phyloP scores from a whole-genome alignment of 2,888 invertebrate genomes.

The Campoletis raptor region DNA sequence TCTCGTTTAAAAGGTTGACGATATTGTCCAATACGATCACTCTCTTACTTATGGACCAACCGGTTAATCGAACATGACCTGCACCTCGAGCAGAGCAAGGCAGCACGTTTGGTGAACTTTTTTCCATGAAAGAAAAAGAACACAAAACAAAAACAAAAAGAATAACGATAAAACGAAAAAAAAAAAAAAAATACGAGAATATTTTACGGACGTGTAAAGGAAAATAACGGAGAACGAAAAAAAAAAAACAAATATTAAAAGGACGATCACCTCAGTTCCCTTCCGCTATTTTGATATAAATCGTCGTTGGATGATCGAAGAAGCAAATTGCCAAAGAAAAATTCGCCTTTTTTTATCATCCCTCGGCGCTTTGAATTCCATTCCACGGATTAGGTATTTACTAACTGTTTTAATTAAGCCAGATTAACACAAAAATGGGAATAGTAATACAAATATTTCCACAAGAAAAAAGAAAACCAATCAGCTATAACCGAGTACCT shows the following conservation, averaged over 20 bases:
- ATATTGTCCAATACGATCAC: constrained; percentile 71
- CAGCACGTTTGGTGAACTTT: constrained; percentile 71
- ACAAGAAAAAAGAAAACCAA: constrained; percentile 29
- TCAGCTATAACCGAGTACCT: constrained; percentile 62
- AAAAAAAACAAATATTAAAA: constrained; percentile 57
- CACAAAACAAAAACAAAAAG: constrained; percentile 40
- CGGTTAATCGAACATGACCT: constrained; percentile 74
- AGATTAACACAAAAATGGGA: constrained; percentile 42
- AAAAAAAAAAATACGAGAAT: constrained; percentile 39
- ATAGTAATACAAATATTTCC: constrained; percentile 12
- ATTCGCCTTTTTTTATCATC: constrained; percentile 44
- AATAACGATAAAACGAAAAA: constrained; percentile 38
- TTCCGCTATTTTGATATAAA: constrained; percentile 59
- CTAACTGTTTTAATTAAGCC: constrained; percentile 57
- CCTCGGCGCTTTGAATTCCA: constrained; percentile 56
- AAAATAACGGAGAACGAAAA: constrained; percentile 41
- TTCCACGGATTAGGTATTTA: constrained; percentile 68
- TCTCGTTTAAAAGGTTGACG: constrained; percentile 65
- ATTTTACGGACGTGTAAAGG: constrained; percentile 64
- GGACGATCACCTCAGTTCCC: constrained; percentile 68
- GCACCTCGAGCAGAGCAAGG: constrained; percentile 74
- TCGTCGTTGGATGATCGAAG: constrained; percentile 56
- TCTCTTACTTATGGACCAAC: constrained; percentile 75
- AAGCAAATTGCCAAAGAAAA: constrained; percentile 5
- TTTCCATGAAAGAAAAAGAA: constrained; percentile 39